A percentile compares a stretch with the other conserved stretches of the same genome.
phyloP scores from a whole-genome alignment of 2,888 invertebrate species.

The Timema cristinae region DNA sequence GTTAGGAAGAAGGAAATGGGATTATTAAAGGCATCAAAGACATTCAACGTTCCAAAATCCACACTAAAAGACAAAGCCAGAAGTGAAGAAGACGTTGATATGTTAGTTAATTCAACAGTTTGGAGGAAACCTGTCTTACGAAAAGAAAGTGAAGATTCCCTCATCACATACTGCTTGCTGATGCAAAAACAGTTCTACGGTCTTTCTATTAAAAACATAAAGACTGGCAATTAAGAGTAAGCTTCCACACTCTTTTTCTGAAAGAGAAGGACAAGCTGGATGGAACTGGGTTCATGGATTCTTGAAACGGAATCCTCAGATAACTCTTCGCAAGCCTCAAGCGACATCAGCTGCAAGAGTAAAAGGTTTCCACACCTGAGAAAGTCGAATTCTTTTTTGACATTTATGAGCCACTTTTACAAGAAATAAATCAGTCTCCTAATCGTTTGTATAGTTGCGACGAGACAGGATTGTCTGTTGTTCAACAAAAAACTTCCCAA shows the following conservation, averaged over 20 bases:
- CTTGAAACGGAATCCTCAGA: background rate
- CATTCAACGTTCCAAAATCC: background rate
- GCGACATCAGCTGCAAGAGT: background rate
- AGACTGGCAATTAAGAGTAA: background rate
- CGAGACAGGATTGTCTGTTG: background rate
- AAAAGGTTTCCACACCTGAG: background rate
- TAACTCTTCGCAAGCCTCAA: background rate
- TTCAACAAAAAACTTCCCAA: background rate
- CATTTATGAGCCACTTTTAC: constrained; percentile 2
- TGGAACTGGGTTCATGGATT: background rate
- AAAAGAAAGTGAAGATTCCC: background rate
- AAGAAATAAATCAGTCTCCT: background rate
- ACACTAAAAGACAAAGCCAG: background rate
- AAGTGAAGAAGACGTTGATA: constrained; percentile 13
- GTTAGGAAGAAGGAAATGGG: constrained; percentile 6
- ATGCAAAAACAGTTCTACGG: constrained; percentile 1
- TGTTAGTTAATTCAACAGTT: background rate
- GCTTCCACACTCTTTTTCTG: no score
- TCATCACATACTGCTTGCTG: background rate
- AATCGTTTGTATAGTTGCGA: constrained; percentile 6
- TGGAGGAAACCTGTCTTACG: background rate
- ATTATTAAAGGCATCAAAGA: constrained; percentile 3
- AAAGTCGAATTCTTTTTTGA: no score
- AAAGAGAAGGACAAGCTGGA: background rate
- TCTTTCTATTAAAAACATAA: background rate